Conservation (phyloP, 2,797 vertebrate species). For the Tachyglossus aculeatus region DNA sequence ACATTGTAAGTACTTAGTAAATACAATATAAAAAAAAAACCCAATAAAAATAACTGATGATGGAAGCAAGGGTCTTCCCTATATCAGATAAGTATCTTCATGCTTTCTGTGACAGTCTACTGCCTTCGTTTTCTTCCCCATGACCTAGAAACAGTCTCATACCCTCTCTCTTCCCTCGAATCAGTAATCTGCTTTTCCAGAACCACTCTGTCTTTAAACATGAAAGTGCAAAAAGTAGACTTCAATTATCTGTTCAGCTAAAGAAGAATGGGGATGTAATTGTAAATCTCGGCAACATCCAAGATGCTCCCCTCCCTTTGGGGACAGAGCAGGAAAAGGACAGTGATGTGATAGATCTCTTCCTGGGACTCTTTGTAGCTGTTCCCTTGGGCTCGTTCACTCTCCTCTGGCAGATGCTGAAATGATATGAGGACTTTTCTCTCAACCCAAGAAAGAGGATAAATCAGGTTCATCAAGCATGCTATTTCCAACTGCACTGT, state of each 20-base stretch:
- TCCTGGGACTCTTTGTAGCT: neutral
- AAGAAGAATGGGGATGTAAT: neutral
- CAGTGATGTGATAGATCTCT: neutral
- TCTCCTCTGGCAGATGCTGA: no score
- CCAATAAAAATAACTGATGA: no score
- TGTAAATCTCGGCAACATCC: neutral
- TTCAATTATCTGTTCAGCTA: neutral
- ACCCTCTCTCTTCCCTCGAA: neutral
- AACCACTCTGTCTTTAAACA: neutral
- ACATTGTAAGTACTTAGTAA: no score
- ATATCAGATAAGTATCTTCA: neutral
- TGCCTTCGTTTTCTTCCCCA: neutral
- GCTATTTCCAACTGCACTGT: slow-evolving; percentile 61
- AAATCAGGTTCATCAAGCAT: slow-evolving; percentile 61
- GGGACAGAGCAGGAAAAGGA: no score
- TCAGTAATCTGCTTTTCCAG: neutral
- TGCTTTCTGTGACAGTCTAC: neutral
- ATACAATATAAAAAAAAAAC: no score
- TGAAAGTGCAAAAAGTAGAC: neutral
- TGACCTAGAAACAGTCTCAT: neutral
- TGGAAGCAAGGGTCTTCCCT: neutral
- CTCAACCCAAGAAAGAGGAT: slow-evolving; percentile 33
- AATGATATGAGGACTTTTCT: no score
- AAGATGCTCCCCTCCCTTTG: no score
- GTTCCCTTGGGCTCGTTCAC: no score